Base-by-base conservation (phyloP, 2,113 vertebrate species). In the Malaclemys terrapin region DNA sequence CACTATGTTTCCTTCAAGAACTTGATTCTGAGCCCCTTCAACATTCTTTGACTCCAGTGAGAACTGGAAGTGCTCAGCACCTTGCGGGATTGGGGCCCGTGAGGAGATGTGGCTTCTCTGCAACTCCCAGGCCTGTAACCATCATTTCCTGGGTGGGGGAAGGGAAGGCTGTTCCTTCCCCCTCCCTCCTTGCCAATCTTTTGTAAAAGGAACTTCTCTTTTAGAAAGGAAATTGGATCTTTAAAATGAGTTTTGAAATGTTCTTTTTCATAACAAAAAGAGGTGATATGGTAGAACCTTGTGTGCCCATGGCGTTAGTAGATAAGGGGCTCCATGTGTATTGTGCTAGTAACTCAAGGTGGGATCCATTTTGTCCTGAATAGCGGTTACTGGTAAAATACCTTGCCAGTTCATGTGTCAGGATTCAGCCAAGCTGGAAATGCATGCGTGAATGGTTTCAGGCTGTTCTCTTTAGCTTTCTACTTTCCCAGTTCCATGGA, bases 71-170 rank as follows among this genome's bases (percentile, higher is more conserved):
- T 84, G 93, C 96, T 87, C 94, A 82, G 91, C 91, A 90, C 91
- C 88, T 94, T 90, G 80, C 94, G 87, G 0, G 91, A 81, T 16
- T 96, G 95, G 90, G 92, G 89, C 89, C 24, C 65, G 80, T 82
- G 95, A 83, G 89, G 94, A 80, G 78, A 69, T 85, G 79, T 80
- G 62, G 80, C 81, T 5, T 87, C 93, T 76, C 87, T 90, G 91
- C 82, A 85, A 84, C 80, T 95, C 84, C 82, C 38, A 56, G 82
- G 80, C 85, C 50, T 81, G 50, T 85, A 95, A 89, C 38, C 85
- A 91, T 95, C 91, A 97, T 96, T 97, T 97, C 96, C 95, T 95
- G 93, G 91, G 88, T 90, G 82, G 65, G 78, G 80, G 53, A 54
- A 22, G 6, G 53, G 20, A 24, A 54, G 7, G 19, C 24, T 54